Evolutionary conservation across 35 echinoderm and acorn worm genomes (phyloP), one percentile per base, ranked within the genome.

Genomic region (Acanthaster planci): DNA sequence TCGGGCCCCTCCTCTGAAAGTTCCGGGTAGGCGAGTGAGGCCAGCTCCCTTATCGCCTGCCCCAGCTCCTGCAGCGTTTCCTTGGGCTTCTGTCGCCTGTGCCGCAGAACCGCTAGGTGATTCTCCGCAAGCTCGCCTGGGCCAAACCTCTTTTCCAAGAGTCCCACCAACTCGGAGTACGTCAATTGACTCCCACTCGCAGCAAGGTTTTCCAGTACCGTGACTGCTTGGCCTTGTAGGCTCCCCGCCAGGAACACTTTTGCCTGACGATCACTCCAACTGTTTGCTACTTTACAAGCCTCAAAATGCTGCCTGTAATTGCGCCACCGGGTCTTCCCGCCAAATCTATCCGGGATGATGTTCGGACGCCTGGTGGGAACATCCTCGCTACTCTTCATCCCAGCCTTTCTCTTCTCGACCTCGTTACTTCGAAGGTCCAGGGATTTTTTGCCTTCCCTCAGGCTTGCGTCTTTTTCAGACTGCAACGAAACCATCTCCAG

Each of bases 221-320:
- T 82, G 0, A 26, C 5, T 55, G 76, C 85, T 2, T 30, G 3
- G 1, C 53, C 76, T 8, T 40, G 29, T 1, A 87, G 85, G 58
- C 85, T 79, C 2, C 51, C 75, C 37, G 53, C 85, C 29, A 87
- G 39, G 34, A 57, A 78, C 18, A 19, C 47, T 32, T 32, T 39
- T 0, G 85, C 72, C 85, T 87, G 42, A 0, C 29, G 5, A 15
- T 87, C 52, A 0, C 17, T 58, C 85, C 85, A 87, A 17, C 9
- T 31, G 37, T 87, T 79, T 7, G 39, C 34, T 7, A 21, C 8
- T 34, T 35, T 23, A 35, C 85, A 87, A 5, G 47, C 72, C 51
- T 85, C 38, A 40, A 90, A 90, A 52, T 90, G 82, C 2, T 34
- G 6, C 6, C 4, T 10, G 60, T 90, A 90, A 3, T 90, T 82